Evolutionary conservation across 2,113 vertebrate species (phyloP).

Genomic region (Entelurus aequoreus): DNA sequence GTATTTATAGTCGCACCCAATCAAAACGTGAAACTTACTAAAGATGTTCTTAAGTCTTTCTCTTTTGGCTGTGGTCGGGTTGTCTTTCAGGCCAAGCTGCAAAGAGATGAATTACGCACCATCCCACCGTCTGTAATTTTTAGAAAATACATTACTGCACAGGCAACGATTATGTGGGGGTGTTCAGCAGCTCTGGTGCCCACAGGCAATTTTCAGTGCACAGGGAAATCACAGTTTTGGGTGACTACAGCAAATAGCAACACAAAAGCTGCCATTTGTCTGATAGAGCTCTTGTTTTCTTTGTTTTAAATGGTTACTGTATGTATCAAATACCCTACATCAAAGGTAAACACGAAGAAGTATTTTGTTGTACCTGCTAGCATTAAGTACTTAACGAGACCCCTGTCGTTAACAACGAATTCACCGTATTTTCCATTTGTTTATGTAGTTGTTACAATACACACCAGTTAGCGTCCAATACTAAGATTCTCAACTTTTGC

Average conservation of each 20-base stretch:
- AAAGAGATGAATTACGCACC: constrained; percentile 22
- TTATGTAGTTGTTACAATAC: too few relatives aligned
- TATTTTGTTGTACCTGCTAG: not conserved
- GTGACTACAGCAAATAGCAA: not conserved
- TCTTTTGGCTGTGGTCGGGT: not conserved
- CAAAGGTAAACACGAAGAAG: not conserved
- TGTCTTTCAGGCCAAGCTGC: constrained; percentile 7
- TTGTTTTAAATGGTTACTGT: too few relatives aligned
- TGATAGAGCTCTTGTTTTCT: not conserved
- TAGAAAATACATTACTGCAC: constrained; percentile 19
- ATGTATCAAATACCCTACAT: not conserved
- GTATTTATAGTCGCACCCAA: constrained; percentile 5
- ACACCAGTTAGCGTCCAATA: too few relatives aligned
- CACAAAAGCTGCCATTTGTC: not conserved
- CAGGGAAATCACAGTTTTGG: not conserved
- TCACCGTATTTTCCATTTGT: too few relatives aligned
- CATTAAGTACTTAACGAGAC: too few relatives aligned
- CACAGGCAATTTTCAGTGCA: not conserved
- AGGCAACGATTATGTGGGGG: not conserved
- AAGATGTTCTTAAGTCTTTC: constrained; percentile 7
- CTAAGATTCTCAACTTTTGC: too few relatives aligned
- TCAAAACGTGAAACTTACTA: constrained; percentile 25
- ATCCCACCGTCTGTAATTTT: constrained; percentile 11
- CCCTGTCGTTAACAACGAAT: too few relatives aligned
- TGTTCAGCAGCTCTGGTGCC: not conserved